Percentiles rank a stretch among this genome's conserved stretches.
phyloP scores from a whole-genome alignment of 2,113 vertebrate species.

The Austrofundulus limnaeus region DNA sequence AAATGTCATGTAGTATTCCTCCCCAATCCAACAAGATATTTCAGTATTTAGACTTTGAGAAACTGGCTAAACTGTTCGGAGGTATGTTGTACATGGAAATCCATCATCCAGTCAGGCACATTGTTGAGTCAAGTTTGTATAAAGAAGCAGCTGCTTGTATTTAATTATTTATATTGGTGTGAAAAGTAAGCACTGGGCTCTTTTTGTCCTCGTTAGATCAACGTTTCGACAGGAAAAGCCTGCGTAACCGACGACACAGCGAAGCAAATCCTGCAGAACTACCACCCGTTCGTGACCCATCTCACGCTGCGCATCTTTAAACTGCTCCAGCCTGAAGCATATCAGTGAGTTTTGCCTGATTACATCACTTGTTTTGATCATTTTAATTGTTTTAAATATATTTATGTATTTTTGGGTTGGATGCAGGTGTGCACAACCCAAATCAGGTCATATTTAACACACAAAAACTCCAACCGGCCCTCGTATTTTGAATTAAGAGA shows the following conservation, averaged over 20 bases:
- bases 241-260: constrained; percentile 59
- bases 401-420: constrained; percentile 2
- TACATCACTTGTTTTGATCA: neutral
- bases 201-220: constrained; percentile 58
- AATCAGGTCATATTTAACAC: neutral
- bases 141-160: neutral
- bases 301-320: constrained; percentile 66
- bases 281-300: constrained; percentile 61
- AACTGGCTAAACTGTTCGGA: constrained; percentile 70
- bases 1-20: too few relatives aligned
- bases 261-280: constrained; percentile 60
- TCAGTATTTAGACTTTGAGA: constrained; percentile 55
- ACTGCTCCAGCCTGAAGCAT: constrained; percentile 57
- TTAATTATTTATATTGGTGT: neutral
- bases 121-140: constrained; percentile 73
- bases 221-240: constrained; percentile 63
- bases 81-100: constrained; percentile 69
- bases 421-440: neutral
- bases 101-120: constrained; percentile 56
- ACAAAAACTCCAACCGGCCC: constrained; percentile 11
- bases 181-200: neutral
- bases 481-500: too few relatives aligned
- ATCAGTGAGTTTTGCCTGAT: constrained; percentile 61
- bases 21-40: constrained; percentile 66
- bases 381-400: too few relatives aligned